Evolutionary conservation across 2,113 vertebrate genomes (phyloP), one percentile per base, ranked within the genome.

Genomic region (Daphoenositta chrysoptera): DNA sequence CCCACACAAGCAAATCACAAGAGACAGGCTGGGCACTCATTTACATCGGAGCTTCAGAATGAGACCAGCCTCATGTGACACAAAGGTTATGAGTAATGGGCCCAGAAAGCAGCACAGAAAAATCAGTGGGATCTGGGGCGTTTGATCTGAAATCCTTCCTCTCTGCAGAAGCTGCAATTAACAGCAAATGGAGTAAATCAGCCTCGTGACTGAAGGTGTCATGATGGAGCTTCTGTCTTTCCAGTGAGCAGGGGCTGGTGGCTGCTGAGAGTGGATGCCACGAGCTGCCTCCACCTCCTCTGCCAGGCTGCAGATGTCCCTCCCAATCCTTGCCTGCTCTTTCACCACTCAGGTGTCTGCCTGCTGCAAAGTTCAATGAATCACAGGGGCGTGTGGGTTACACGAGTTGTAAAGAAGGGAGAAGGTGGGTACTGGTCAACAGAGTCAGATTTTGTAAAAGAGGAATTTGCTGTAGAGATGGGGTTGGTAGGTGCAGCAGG

Each of bases 1-100:
- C 86, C 79, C 80, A 88, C 83, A 76, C 72, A 86, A 93, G 63
- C 33, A 91, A 77, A 83, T 90, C 79, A 71, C 30, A 70, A 73
- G 87, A 93, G 56, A 20, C 35, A 83, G 50, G 13, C 51, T 75
- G 47, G n/a, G 90, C 44, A 20, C n/a, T 92, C 64, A 87, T 92
- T 97, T 95, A 90, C 90, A 82, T 90, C n/a, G 39, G 44, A 82
- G 31, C 76, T 78, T 92, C 93, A 90, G 53, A 96, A 92, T 64
- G 88, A 95, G 72, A 93, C 19, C 64, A 93, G 53, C n/a, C 69
- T 84, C 94, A 89, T 84, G 79, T 94, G 96, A 96, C 88, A 84
- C 33, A 9, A 89, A 30, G 39, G 53, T 82, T 87, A 87, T 90
- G 93, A 96, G 72, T 90, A 93, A 92, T 2, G 27, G 40, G 47